Percentiles rank a stretch among this genome's conserved stretches.
These are phyloP conservation scores for Harlomillsia oculata DNA, from an alignment of 1,140 invertebrate species.

Conservation along the genomic window DNA sequence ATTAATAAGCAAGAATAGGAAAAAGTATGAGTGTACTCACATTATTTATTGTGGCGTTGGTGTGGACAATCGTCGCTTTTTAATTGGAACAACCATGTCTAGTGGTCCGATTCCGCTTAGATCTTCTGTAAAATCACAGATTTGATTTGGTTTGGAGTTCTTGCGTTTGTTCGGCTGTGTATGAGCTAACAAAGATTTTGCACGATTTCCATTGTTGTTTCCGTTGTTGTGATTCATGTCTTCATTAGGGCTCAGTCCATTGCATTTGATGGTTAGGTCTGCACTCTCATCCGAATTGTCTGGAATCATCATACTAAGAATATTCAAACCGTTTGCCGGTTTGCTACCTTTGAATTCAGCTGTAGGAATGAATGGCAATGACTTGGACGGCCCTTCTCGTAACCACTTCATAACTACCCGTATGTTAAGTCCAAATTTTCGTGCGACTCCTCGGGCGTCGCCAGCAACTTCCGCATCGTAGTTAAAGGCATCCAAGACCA, in stretches of 20 bases:
- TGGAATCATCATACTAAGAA: not conserved
- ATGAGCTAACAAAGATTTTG: not conserved
- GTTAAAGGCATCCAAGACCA: slow-evolving; percentile 31
- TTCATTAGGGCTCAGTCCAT: not conserved
- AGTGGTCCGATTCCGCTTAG: slow-evolving; percentile 20
- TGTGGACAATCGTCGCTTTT: slow-evolving; percentile 27
- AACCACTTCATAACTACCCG: slow-evolving; percentile 35
- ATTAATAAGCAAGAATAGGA: too few species aligned
- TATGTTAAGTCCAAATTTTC: slow-evolving; percentile 33
- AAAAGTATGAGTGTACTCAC: slow-evolving; percentile 64
- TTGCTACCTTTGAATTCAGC: not conserved
- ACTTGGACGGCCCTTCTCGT: slow-evolving; percentile 23
- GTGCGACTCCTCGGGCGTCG: slow-evolving; percentile 31
- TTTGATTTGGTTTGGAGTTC: slow-evolving; percentile 35
- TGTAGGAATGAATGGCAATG: not conserved
- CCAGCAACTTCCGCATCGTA: slow-evolving; percentile 32
- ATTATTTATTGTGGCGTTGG: slow-evolving; percentile 37
- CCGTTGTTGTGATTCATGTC: slow-evolving; percentile 5
- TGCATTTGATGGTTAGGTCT: not conserved
- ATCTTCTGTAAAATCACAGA: slow-evolving; percentile 34
- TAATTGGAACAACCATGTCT: slow-evolving; percentile 35
- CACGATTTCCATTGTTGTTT: not conserved
- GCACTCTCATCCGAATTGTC: not conserved
- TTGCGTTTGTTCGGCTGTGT: slow-evolving; percentile 28
- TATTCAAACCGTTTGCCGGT: not conserved